These are phyloP conservation scores for Drosophila leonis DNA, from an alignment of 2,888 invertebrate species.

Conservation along the genomic window DNA sequence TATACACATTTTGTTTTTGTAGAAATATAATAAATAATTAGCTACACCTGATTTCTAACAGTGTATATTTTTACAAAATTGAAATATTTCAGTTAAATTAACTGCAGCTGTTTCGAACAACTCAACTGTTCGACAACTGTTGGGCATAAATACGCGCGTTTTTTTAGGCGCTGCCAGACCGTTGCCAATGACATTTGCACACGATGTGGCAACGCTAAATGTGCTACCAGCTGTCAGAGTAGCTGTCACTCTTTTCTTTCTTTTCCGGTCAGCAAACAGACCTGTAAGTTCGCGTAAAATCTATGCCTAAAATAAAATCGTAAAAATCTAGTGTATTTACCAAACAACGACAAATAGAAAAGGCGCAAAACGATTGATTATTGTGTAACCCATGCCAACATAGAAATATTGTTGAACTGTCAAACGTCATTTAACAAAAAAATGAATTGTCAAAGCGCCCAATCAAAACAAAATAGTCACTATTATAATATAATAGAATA, in stretches of 20 bases:
- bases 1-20: not conserved
- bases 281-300: constrained; percentile 82
- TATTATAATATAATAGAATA: not conserved
- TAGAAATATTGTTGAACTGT: constrained; percentile 26
- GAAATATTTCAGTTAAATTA: not conserved
- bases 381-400: constrained; percentile 19
- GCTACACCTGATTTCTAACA: too few species aligned
- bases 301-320: constrained; percentile 64
- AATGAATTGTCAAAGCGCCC: constrained; percentile 4
- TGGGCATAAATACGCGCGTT: not conserved
- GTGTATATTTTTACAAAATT: not conserved
- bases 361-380: constrained; percentile 13
- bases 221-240: constrained; percentile 59
- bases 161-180: constrained; percentile 20
- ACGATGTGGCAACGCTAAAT: constrained; percentile 37
- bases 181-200: not conserved
- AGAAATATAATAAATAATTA: not conserved
- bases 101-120: not conserved
- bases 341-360: constrained; percentile 41
- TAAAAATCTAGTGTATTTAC: constrained; percentile 61
- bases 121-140: constrained; percentile 25
- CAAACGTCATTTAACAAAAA: not conserved
- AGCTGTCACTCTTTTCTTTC: constrained; percentile 82
- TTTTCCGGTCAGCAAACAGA: constrained; percentile 85
- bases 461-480: constrained; percentile 51